Evolutionary conservation across 2,888 invertebrate genomes (phyloP), one percentile per base, ranked within the genome.

Genomic region (Dicycla oo): DNA sequence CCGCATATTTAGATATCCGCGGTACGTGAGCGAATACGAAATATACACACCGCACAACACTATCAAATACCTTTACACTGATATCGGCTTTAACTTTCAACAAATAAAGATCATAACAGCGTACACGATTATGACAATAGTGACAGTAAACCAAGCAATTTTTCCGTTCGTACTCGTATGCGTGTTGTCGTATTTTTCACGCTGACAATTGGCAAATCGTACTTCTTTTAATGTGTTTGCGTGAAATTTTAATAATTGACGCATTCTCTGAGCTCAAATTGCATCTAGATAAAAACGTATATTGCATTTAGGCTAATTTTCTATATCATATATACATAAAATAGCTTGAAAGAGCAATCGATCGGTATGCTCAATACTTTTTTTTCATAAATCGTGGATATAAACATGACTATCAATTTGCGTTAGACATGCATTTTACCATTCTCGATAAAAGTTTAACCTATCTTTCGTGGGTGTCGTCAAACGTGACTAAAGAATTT

Each of bases 1-100:
- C 80, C 86, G 86, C 86, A 83, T 86, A 86, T 86, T 86, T 86
- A 86, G 91, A 92, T 92, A 92, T 90, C 86, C 87, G 85, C 82
- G 86, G 83, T 86, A 86, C 79, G 86, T 78, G 64, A 76, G 71
- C 84, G 56, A 75, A 62, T 65, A 68, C 20, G 47, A 57, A 78
- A 60, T 75, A 58, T 61, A 60, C 70, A 69, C 45, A 63, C 20
- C 5, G 58, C 57, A 10, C 72, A 54, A 53, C 60, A 72, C 54
- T 68, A 60, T 76, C 70, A 75, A 71, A 68, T 40, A 20, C 40
- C 34, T 56, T 15, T 26, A 70, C 15, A 43, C 49, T 2, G 65
- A 51, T 57, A 68, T 51, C 67, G 58, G 10, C 76, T 73, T 69
- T 83, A 77, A 30, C 8, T 0, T 1, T n/a, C 20, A n/a, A 13